Conservation (phyloP, 2,113 vertebrate genomes). For the Acanthochromis polyacanthus region DNA sequence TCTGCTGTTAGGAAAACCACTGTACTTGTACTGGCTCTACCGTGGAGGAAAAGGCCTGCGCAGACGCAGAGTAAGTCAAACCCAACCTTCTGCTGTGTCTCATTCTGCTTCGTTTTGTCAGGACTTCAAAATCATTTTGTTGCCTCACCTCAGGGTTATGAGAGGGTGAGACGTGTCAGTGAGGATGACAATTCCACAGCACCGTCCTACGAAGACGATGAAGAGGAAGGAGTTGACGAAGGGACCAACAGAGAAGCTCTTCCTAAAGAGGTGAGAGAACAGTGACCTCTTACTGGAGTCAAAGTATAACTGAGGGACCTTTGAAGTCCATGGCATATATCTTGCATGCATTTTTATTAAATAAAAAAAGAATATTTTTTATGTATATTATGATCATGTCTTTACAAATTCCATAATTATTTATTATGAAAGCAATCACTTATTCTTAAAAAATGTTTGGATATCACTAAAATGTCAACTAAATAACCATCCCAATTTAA, state of each 20-base stretch:
- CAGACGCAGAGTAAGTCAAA: constrained; percentile 87
- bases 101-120: background rate
- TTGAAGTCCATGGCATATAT: too few relatives aligned
- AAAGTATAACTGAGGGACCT: too few relatives aligned
- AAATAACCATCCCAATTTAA: too few relatives aligned
- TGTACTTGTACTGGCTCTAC: constrained; percentile 93
- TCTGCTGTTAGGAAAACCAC: constrained; percentile 93
- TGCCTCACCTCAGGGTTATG: constrained; percentile 90
- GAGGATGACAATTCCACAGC: constrained; percentile 92
- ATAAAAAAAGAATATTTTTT: too few relatives aligned
- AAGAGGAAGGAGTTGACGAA: constrained; percentile 89
- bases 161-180: constrained; percentile 91
- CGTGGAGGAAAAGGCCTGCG: constrained; percentile 89
- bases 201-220: constrained; percentile 87
- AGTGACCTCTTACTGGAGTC: background rate
- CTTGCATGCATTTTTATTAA: too few relatives aligned
- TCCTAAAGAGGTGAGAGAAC: constrained; percentile 87
- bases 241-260: constrained; percentile 77
- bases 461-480: too few relatives aligned
- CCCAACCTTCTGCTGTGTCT: background rate
- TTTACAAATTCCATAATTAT: too few relatives aligned
- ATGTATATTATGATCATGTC: too few relatives aligned
- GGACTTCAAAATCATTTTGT: background rate
- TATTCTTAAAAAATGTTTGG: too few relatives aligned
- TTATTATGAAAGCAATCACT: too few relatives aligned